phyloP scores from a whole-genome alignment of 2,113 vertebrate genomes.

The Suncus etruscus region DNA sequence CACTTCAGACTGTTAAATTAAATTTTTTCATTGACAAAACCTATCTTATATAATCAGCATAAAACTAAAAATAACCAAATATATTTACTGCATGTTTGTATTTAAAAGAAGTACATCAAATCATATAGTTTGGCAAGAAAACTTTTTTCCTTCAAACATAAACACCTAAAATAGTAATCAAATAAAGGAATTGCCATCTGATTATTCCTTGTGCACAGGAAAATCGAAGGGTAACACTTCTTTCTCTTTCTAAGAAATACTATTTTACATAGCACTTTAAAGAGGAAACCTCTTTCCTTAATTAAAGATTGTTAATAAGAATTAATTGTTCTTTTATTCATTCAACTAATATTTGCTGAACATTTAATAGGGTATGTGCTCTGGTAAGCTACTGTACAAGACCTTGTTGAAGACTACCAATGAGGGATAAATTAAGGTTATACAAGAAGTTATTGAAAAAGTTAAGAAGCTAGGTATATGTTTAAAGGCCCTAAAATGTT shows the following conservation, averaged over 20 bases:
- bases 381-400: neutral
- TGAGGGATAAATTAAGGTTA: neutral
- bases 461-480: neutral
- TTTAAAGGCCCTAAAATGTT: neutral
- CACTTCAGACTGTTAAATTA: slow-evolving; percentile 13
- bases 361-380: neutral
- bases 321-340: neutral
- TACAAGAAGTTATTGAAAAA: neutral
- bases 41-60: neutral
- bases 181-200: neutral
- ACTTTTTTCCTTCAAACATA: neutral
- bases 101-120: neutral
- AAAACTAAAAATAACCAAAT: slow-evolving; percentile 24
- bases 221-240: neutral
- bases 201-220: neutral
- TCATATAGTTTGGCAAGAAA: neutral
- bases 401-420: neutral
- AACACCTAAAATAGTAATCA: slow-evolving; percentile 7
- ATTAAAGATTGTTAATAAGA: neutral
- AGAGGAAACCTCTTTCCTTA: neutral
- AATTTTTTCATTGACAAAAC: slow-evolving; percentile 1
- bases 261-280: slow-evolving; percentile 21
- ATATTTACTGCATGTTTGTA: neutral
- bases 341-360: neutral
- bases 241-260: neutral